Evolutionary conservation across 2,888 invertebrate species (phyloP), one percentile per base, ranked within the genome.

Genomic region (Tetragnatha montana): DNA sequence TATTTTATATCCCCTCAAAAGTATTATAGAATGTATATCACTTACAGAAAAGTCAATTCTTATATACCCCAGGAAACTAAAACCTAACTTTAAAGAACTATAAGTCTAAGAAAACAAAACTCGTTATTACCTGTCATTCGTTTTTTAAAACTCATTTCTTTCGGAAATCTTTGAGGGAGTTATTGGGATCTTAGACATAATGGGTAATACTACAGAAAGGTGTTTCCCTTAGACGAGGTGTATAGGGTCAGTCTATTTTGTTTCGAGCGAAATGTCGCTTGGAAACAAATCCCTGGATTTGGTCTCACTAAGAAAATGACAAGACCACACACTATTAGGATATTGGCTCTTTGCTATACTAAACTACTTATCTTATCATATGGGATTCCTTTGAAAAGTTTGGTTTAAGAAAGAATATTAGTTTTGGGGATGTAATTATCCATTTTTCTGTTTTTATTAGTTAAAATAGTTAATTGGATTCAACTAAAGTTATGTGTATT

Each of bases 251-350:
- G 21, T 19, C 50, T 12, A 19, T 86, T 79, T 86, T 86, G 78
- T 85, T 76, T 87, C 50, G 47, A 51, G 47, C 6, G 82, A 49
- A 70, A 76, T 88, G 78, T 88, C 82, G 71, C 82, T 78, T 88
- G 71, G 82, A 78, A 82, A 88, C 82, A 88, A 88, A 82, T 82
- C 88, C 78, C 6, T 7, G 71, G 81, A 50, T 87, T 81, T 68
- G 70, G 87, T 69, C 81, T 76, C 22, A 35, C 50, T 14, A 21
- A 47, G 21, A 50, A 78, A 51, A 78, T 12, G 47, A 50, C 50
- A 50, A 50, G 60, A 60, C 60, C 60, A 60, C 12, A 69, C 22
- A 71, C 71, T 81, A 81, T 49, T 21, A 17, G 19, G 51, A 19
- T 21, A 50, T 81, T 35, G 35, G 35, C 4, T 35, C 35, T 35